These are phyloP conservation scores for Trypoxylus dichotomus DNA, from an alignment of 1,140 invertebrate genomes.

Conservation along the genomic window DNA sequence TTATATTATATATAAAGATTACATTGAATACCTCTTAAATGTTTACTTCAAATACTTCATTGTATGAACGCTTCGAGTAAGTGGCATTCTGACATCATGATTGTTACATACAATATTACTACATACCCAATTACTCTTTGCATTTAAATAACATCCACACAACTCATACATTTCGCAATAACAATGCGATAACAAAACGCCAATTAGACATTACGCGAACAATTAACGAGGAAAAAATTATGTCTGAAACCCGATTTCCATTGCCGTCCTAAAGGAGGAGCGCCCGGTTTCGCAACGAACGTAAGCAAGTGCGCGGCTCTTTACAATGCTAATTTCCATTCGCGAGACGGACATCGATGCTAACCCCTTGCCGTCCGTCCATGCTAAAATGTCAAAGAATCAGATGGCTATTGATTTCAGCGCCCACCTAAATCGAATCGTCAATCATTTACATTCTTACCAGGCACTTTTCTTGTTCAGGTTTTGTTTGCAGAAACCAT, in stretches of 20 bases:
- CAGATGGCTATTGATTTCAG: constrained; percentile 11
- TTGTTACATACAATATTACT: no score
- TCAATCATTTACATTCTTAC: constrained; percentile 18
- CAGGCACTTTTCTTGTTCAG: background rate
- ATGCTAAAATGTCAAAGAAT: constrained; percentile 19
- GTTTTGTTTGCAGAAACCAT: background rate
- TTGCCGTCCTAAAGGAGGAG: background rate
- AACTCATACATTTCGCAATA: background rate
- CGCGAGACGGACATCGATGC: background rate
- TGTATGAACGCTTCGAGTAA: no score
- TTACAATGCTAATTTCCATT: background rate
- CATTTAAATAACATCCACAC: background rate
- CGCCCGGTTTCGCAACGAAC: background rate
- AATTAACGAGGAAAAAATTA: background rate
- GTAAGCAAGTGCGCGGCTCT: background rate
- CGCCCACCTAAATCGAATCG: constrained; percentile 6
- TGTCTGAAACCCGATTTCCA: constrained; percentile 2
- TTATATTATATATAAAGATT: no score
- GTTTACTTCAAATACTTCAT: no score
- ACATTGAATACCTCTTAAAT: no score
- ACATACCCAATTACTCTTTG: background rate
- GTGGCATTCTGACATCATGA: no score
- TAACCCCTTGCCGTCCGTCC: background rate
- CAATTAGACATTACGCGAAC: background rate
- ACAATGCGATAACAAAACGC: background rate